Evolutionary conservation across 2,888 invertebrate genomes (phyloP).

Genomic region (Hemicrepidius hirtus): DNA sequence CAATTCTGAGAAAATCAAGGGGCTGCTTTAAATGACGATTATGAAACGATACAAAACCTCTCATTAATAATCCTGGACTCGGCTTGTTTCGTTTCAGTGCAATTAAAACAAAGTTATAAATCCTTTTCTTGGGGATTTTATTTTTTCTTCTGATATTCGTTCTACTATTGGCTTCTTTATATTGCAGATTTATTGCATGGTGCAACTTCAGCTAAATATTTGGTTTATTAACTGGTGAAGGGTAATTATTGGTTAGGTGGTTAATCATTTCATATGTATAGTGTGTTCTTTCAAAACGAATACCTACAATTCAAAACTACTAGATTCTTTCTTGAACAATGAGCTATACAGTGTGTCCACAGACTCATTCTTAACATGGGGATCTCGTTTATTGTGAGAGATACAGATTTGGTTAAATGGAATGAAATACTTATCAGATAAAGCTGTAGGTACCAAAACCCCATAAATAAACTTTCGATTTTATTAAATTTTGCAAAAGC

Average conservation of each 20-base stretch:
- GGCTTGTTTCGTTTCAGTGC: slow-evolving; percentile 47
- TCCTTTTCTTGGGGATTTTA: slow-evolving; percentile 27
- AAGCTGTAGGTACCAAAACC: too few species aligned
- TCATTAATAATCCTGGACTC: slow-evolving; percentile 57
- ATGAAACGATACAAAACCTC: slow-evolving; percentile 54
- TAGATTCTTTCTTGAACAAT: too few species aligned
- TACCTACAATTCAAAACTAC: too few species aligned
- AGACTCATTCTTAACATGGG: too few species aligned
- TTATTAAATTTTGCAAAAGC: too few species aligned
- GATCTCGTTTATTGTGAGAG: too few species aligned
- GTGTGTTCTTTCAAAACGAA: neutral
- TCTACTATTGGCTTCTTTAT: slow-evolving; percentile 19
- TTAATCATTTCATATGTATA: neutral
- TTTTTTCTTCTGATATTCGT: slow-evolving; percentile 13
- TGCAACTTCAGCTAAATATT: slow-evolving; percentile 7
- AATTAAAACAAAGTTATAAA: slow-evolving; percentile 53
- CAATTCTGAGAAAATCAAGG: slow-evolving; percentile 34
- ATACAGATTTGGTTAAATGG: too few species aligned
- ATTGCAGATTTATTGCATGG: neutral
- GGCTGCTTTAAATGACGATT: slow-evolving; percentile 51
- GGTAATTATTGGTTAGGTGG: too few species aligned
- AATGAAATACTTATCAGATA: too few species aligned
- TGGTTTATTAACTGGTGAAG: neutral
- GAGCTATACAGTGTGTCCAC: too few species aligned
- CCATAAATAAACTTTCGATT: too few species aligned